These are phyloP conservation scores for Protomyctophum bolini DNA, from an alignment of 2,113 vertebrate species.

Conservation along the genomic window DNA sequence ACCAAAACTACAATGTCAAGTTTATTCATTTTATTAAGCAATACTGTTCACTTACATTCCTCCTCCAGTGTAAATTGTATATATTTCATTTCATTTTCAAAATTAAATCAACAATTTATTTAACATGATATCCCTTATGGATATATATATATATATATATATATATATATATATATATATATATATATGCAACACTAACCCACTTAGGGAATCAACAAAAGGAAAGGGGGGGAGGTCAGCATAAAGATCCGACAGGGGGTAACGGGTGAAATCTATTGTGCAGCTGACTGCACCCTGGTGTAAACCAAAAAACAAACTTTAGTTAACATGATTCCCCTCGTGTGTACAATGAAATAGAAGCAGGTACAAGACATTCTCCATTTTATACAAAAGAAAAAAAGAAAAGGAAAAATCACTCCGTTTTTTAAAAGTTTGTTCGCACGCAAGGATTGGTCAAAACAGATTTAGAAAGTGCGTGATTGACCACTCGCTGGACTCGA, in stretches of 20 bases:
- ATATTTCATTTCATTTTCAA: constrained; percentile 64
- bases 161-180: constrained; percentile 47
- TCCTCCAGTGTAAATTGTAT: constrained; percentile 80
- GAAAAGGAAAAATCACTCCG: constrained; percentile 27
- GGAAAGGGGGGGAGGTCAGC: constrained; percentile 46
- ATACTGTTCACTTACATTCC: constrained; percentile 78
- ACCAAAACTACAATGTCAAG: constrained; percentile 25
- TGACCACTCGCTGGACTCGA: constrained; percentile 65
- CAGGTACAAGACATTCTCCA: constrained; percentile 60
- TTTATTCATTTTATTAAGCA: constrained; percentile 80
- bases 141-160: constrained; percentile 48
- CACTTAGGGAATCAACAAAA: constrained; percentile 49
- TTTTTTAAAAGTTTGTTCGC: constrained; percentile 51
- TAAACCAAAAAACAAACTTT: constrained; percentile 63
- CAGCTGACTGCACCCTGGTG: constrained; percentile 60
- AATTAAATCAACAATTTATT: constrained; percentile 52
- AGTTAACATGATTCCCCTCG: constrained; percentile 38
- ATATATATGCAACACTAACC: constrained; percentile 57
- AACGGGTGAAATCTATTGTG: constrained; percentile 57
- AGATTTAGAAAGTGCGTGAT: constrained; percentile 79
- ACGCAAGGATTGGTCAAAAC: constrained; percentile 56
- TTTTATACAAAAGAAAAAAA: constrained; percentile 18
- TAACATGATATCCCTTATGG: constrained; percentile 68
- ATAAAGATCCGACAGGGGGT: constrained; percentile 53
- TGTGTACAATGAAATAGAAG: constrained; percentile 51